phyloP scores from a whole-genome alignment of 2,113 vertebrate genomes.

The Amazona vittata region DNA sequence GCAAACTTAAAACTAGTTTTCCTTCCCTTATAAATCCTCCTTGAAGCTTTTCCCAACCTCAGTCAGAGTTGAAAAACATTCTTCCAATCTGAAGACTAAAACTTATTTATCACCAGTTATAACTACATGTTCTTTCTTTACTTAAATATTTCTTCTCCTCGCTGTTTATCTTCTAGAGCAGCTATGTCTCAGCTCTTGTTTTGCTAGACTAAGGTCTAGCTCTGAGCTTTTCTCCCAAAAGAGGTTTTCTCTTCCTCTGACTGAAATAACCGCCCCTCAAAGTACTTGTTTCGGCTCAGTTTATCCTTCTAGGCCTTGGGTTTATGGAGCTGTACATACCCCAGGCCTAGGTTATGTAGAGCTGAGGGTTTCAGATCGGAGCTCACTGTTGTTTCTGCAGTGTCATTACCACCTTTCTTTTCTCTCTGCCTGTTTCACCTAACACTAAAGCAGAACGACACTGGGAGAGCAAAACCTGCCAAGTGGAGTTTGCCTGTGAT shows the following conservation, averaged over 20 bases:
- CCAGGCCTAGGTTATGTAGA: not conserved
- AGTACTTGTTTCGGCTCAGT: not conserved
- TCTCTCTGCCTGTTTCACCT: not conserved
- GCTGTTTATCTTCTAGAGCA: not conserved
- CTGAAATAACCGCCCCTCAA: not conserved
- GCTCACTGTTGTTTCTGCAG: not conserved
- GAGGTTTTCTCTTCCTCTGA: not conserved
- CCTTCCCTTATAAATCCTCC: not conserved
- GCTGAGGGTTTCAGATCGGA: not conserved
- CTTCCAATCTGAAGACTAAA: not conserved
- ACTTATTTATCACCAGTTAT: not conserved
- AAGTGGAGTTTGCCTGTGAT: not conserved
- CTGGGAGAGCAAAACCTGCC: not conserved
- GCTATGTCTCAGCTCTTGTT: not conserved
- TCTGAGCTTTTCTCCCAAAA: not conserved
- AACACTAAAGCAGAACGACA: not conserved
- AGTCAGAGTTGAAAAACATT: not conserved
- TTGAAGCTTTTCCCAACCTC: not conserved
- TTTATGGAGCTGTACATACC: not conserved
- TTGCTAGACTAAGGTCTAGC: not conserved
- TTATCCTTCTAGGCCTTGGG: not conserved
- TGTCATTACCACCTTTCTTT: not conserved
- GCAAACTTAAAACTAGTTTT: not conserved
- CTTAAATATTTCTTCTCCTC: not conserved
- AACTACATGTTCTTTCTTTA: not conserved